Conservation (phyloP, 2,888 invertebrate genomes). For the Apodemia duryi region DNA sequence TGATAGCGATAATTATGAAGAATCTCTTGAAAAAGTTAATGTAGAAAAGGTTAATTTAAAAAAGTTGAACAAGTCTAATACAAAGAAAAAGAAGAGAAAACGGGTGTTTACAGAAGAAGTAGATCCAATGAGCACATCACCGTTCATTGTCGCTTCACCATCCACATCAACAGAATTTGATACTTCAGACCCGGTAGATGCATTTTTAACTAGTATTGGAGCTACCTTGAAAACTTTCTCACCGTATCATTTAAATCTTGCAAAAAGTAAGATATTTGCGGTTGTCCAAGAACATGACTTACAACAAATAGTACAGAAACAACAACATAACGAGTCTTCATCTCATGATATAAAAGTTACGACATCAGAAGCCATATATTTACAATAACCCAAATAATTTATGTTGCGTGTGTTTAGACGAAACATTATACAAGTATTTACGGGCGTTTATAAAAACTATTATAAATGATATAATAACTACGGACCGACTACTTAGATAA, state of each 20-base stretch:
- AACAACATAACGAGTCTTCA: conserved; percentile 32
- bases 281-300: conserved; percentile 70
- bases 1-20: conserved; percentile 43
- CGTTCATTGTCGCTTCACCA: conserved; percentile 36
- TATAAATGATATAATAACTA: no score
- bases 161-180: conserved; percentile 45
- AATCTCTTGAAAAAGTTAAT: conserved; percentile 35
- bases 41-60: conserved; percentile 35
- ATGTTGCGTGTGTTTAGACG: neutral
- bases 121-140: conserved; percentile 34
- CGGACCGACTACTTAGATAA: no score
- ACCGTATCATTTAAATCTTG: conserved; percentile 66
- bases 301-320: conserved; percentile 63
- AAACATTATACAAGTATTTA: neutral
- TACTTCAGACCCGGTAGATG: conserved; percentile 57
- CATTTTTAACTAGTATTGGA: conserved; percentile 63
- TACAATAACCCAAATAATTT: conserved; percentile 29
- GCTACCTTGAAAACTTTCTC: conserved; percentile 63
- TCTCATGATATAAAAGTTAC: conserved; percentile 43
- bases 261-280: conserved; percentile 68
- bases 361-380: conserved; percentile 38
- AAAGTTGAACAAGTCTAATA: conserved; percentile 35
- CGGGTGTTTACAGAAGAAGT: conserved; percentile 34
- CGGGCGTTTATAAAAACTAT: no score
- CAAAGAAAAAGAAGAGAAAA: conserved; percentile 37